Conservation (phyloP, 2,113 vertebrate genomes). For the Odontophorus gujanensis region DNA sequence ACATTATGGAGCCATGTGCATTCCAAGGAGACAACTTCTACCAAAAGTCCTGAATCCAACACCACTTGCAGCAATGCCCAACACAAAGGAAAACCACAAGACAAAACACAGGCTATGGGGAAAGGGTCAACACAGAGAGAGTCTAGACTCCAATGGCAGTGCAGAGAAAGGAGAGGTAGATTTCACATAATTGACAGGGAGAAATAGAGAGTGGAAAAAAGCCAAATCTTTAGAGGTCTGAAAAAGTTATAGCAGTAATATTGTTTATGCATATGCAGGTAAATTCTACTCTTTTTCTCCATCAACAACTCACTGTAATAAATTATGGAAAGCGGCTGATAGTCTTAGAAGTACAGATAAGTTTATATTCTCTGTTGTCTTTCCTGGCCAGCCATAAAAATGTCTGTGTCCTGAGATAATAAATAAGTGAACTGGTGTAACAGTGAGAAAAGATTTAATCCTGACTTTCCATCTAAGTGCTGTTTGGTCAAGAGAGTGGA, state of each 20-base stretch:
- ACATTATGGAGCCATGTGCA: fast-evolving
- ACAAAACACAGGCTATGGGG: not conserved
- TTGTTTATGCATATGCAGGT: not conserved
- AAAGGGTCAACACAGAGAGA: not conserved
- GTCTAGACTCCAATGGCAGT: not conserved
- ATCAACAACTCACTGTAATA: not conserved
- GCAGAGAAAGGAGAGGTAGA: not conserved
- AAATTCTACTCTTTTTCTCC: not conserved
- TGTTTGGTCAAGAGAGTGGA: not conserved
- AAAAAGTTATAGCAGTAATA: not conserved
- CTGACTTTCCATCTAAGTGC: not conserved
- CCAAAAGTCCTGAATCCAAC: not conserved
- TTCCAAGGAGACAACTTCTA: not conserved
- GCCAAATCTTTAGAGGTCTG: not conserved
- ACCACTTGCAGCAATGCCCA: fast-evolving
- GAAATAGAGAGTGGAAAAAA: not conserved
- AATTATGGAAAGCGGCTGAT: not conserved
- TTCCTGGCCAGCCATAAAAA: not conserved
- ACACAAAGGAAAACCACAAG: not conserved
- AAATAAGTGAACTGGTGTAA: not conserved
- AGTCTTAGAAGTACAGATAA: not conserved
- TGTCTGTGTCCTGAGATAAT: not conserved
- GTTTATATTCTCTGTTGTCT: not conserved
- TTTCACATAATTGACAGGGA: not conserved
- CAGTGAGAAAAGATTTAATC: not conserved